These are phyloP conservation scores for Chironomus tentans DNA, from an alignment of 2,888 invertebrate species.

Conservation along the genomic window DNA sequence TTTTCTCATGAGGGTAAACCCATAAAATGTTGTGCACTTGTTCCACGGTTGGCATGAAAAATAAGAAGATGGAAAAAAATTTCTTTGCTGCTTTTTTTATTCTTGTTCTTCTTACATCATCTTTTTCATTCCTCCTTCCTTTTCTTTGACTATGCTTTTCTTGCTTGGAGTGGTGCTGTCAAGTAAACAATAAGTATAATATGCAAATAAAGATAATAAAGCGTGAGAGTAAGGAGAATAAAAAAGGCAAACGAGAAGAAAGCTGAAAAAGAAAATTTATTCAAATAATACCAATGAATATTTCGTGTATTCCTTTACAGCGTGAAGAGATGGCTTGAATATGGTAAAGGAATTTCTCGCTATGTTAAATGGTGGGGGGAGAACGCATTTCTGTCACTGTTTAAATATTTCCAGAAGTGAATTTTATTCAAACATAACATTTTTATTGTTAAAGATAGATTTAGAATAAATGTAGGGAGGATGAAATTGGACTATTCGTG, in stretches of 20 bases:
- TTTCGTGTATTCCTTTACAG: slow-evolving; percentile 13
- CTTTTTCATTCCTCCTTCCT: not conserved
- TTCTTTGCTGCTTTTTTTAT: not conserved
- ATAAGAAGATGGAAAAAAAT: not conserved
- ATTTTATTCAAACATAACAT: too few species aligned
- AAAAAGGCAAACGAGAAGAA: not conserved
- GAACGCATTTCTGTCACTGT: too few species aligned
- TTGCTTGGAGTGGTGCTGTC: slow-evolving; percentile 23
- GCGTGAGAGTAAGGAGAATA: slow-evolving; percentile 8
- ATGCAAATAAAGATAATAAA: slow-evolving; percentile 27
- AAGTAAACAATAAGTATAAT: slow-evolving; percentile 27
- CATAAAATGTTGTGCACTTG: slow-evolving; percentile 27
- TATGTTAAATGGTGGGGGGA: too few species aligned
- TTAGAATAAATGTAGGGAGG: too few species aligned
- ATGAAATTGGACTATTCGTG: too few species aligned
- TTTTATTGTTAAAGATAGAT: not conserved
- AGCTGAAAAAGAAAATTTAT: slow-evolving; percentile 25
- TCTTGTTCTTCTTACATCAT: not conserved
- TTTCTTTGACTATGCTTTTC: not conserved
- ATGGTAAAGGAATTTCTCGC: too few species aligned
- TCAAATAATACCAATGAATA: slow-evolving; percentile 24
- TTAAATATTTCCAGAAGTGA: too few species aligned
- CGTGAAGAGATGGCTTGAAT: too few species aligned
- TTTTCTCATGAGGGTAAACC: slow-evolving; percentile 21
- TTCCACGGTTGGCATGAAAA: not conserved